Base-by-base conservation (phyloP, 2,113 vertebrate genomes). In the Empidonax alnorum region DNA sequence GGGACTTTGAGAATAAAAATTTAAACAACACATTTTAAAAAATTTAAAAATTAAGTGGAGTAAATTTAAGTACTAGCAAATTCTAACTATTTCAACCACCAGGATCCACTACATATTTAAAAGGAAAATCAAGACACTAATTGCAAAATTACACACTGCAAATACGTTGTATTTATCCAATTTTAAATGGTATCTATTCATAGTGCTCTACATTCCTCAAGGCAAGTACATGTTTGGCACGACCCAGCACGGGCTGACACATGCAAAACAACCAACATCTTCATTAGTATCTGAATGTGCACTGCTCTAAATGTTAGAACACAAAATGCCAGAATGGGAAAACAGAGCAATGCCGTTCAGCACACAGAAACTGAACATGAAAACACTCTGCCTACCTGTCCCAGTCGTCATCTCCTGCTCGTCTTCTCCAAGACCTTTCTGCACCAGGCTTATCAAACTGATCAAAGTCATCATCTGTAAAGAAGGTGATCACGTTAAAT, bases 391-490 rank as follows among this genome's bases (percentile, higher is more conserved):
- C 93, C 5, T 97, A 99, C 99, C 99, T 99, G 96, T 99, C 99
- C 98, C 98, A 98, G 37, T 99, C 98, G 1, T 99, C 99, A 90
- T 99, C 98, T 12, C 97, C 99, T 62, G 99, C 98, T 97, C 99
- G 98, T 92, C 99, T 98, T 87, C 99, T 98, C 97, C 99, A 99
- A 76, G 98, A 99, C 39, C 99, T 98, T 97, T 99, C 99, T 27
- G 99, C 99, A 78, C 99, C 99, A 49, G 99, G 99, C 97, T 99
- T 99, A 97, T 99, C 99, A 96, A 99, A 99, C 84, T 99, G 98
- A 96, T 99, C 99, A 97, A 99, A 99, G 95, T 98, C 98, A 89
- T 98, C 99, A 97, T 99, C 99, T 99, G 98, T 33, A 86, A 96
- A 85, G 42, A 93, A 84, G 6, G 79, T 58, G 50, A 96, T 58